phyloP scores from a whole-genome alignment of 2,113 vertebrate species.

The Chamaea fasciata region DNA sequence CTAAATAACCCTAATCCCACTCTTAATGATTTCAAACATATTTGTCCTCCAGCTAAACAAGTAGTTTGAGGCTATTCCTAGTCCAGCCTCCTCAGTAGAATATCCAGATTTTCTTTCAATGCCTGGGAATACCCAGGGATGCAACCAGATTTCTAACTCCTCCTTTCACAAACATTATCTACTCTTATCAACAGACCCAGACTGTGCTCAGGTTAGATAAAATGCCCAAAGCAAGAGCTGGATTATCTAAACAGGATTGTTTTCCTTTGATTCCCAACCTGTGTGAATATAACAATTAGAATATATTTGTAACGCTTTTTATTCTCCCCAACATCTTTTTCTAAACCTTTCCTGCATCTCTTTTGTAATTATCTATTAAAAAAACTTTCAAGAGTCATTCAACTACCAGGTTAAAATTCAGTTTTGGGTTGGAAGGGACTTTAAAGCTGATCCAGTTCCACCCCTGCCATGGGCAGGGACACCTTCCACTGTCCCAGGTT shows the following conservation, averaged over 20 bases:
- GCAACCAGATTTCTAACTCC: not conserved
- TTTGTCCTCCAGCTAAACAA: not conserved
- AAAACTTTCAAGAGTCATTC: not conserved
- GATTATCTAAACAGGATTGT: not conserved
- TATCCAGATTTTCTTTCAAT: not conserved
- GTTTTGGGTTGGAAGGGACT: not conserved
- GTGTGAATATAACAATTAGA: not conserved
- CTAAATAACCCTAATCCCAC: not conserved
- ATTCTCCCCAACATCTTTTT: not conserved
- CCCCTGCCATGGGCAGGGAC: not conserved
- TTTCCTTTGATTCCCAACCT: not conserved
- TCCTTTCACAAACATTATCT: not conserved
- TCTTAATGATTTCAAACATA: not conserved
- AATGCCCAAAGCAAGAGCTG: not conserved
- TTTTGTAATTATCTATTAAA: not conserved
- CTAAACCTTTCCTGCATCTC: not conserved
- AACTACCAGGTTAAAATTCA: not conserved
- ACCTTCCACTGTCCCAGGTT: fast-evolving
- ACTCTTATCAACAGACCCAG: not conserved
- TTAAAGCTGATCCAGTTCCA: too few relatives aligned
- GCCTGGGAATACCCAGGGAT: not conserved
- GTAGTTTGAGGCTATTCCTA: not conserved
- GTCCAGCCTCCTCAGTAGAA: not conserved
- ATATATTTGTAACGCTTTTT: not conserved
- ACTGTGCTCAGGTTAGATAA: not conserved